Evolutionary conservation across 2,888 invertebrate species (phyloP).

Genomic region (Lepidochitona cinerea): DNA sequence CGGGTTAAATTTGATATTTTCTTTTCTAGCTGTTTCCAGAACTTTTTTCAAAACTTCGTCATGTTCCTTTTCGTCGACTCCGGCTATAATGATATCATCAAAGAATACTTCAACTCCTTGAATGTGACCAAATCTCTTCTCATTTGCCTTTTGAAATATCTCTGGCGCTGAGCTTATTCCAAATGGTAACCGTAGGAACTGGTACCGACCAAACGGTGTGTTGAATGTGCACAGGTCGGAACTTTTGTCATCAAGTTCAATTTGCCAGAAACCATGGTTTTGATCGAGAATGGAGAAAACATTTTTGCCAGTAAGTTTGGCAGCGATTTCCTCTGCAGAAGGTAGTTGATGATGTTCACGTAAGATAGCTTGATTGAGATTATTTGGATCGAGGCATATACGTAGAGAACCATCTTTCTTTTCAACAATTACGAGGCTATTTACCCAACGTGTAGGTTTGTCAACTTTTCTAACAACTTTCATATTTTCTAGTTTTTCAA

Average conservation of each 20-base stretch:
- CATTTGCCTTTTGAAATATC: slow-evolving; percentile 27
- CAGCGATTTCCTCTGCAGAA: too few relatives aligned
- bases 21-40: slow-evolving; percentile 21
- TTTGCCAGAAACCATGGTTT: slow-evolving; percentile 33
- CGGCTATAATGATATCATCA: slow-evolving; percentile 35
- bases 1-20: slow-evolving; percentile 31
- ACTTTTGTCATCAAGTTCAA: slow-evolving; percentile 27
- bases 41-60: slow-evolving; percentile 26
- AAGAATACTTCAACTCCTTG: slow-evolving; percentile 29
- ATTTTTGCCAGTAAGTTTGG: slow-evolving; percentile 25
- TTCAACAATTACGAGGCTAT: too few relatives aligned
- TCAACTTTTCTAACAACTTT: not conserved
- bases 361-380: too few relatives aligned
- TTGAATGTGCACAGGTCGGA: slow-evolving; percentile 40
- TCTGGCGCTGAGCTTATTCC: slow-evolving; percentile 29
- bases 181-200: slow-evolving; percentile 31
- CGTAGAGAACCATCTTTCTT: too few relatives aligned
- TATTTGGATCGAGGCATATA: too few relatives aligned
- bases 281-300: slow-evolving; percentile 29
- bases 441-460: too few relatives aligned
- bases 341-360: too few relatives aligned
- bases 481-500: not conserved
- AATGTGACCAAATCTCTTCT: too few relatives aligned
- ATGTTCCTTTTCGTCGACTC: slow-evolving; percentile 28
- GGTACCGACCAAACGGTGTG: slow-evolving; percentile 29